Percentiles rank a stretch among this genome's conserved stretches.
These are phyloP conservation scores for Cryptotis parvus DNA, from an alignment of 2,113 vertebrate species.

Conservation along the genomic window DNA sequence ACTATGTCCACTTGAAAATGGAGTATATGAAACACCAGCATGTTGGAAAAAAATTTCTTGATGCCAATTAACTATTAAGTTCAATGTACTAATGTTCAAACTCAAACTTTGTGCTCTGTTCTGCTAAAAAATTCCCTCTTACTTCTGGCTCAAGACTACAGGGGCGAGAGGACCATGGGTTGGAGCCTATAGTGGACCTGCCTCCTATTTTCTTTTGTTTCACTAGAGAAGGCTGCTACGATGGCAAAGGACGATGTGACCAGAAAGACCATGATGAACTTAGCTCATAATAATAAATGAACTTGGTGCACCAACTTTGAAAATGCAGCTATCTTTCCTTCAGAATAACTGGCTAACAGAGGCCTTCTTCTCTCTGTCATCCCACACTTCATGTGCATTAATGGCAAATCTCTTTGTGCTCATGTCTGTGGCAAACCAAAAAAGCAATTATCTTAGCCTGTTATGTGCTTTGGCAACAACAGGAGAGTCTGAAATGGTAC, in stretches of 20 bases:
- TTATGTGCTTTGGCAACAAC: constrained; percentile 41
- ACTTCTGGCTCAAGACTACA: background rate
- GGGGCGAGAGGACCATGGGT: background rate
- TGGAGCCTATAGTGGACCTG: background rate
- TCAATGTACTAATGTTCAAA: background rate
- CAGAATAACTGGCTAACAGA: background rate
- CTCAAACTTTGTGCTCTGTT: background rate
- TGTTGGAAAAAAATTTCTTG: background rate
- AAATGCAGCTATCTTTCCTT: background rate
- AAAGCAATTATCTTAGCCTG: background rate
- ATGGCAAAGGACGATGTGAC: background rate
- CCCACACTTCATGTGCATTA: background rate
- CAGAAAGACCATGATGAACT: background rate
- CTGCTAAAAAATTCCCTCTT: background rate
- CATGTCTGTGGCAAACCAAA: background rate
- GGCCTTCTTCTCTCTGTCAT: background rate
- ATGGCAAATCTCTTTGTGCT: background rate
- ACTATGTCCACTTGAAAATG: background rate
- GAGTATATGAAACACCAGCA: background rate
- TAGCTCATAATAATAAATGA: background rate
- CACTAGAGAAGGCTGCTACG: background rate
- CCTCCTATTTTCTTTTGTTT: background rate
- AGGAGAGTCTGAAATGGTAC: background rate
- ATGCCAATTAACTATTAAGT: background rate
- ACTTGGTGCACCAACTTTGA: background rate